Base-by-base conservation (phyloP, 2,888 invertebrate species). In the Saturnia pavonia region DNA sequence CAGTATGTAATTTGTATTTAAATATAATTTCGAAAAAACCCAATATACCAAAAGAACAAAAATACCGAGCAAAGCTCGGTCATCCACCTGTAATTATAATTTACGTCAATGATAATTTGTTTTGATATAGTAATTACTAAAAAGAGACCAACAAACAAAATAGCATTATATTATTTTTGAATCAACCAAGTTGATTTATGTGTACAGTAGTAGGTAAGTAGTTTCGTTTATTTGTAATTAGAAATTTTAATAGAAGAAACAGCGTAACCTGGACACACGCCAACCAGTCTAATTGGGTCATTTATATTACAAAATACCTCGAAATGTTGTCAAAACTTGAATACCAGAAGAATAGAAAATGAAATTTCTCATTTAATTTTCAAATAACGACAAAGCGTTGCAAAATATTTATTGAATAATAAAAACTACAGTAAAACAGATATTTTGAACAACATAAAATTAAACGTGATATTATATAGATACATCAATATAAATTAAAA, bases 231-330 rank as follows among this genome's bases (percentile, higher is more conserved):
- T 77, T 69, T 72, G 65, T 65, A 40, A 65, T 65, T 78, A 80
- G 25, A 66, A 70, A 82, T 84, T 85, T 80, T 82, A 83, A 84
- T 82, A 84, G 78, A 82, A 75, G 82, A 80, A 84, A 84, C 84
- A 88, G 84, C 84, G 85, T 76, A 75, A 75, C 77, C 80, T 91
- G 91, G 91, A 90, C 79, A 73, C 72, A 70, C 60, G 87, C 91
- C 91, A 91, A 86, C 79, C 84, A 82, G 75, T 85, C 78, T 88
- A 90, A 89, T 88, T 87, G 79, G 88, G 87, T 85, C 87, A 85
- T 87, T 86, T 87, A 85, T 85, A 85, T 84, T 81, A 82, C 83
- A 79, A 76, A 76, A 86, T 87, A 83, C 82, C 82, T 80, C 72
- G 11, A 81, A 85, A 88, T 85, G 81, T 74, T 84, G 80, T 77